Percentiles rank a stretch among this genome's conserved stretches.
phyloP scores from a whole-genome alignment of 92 coral and sea anemone species.

The Palythoa caribaeorum region DNA sequence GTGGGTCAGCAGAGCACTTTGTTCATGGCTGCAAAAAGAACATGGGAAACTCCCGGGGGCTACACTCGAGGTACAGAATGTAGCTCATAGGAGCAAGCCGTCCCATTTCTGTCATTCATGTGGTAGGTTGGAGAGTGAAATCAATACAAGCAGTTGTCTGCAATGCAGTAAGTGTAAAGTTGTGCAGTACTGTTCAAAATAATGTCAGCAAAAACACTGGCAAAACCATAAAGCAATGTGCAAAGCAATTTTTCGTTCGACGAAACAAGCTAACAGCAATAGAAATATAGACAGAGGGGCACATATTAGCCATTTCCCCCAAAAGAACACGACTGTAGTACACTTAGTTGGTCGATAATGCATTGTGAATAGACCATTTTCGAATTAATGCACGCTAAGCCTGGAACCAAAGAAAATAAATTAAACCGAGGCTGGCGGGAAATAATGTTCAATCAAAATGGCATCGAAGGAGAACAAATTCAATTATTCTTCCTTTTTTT shows the following conservation, averaged over 20 bases:
- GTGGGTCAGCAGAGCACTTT: slow-evolving; percentile 61
- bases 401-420: neutral
- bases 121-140: slow-evolving; percentile 5
- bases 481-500: neutral
- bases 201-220: slow-evolving; percentile 66
- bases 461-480: neutral
- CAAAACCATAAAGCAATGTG: slow-evolving; percentile 55
- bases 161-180: slow-evolving; percentile 67
- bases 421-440: slow-evolving; percentile 26
- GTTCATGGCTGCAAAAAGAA: slow-evolving; percentile 10
- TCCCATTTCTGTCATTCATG: slow-evolving; percentile 12
- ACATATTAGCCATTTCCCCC: slow-evolving; percentile 45
- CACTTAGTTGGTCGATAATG: slow-evolving; percentile 66
- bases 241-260: slow-evolving; percentile 52
- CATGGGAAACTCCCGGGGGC: slow-evolving; percentile 23
- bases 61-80: slow-evolving; percentile 29
- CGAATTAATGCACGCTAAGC: slow-evolving; percentile 9
- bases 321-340: slow-evolving; percentile 60
- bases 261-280: slow-evolving; percentile 34
- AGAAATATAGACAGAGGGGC: neutral
- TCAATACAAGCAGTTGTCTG: neutral
- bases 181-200: slow-evolving; percentile 70
- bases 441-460: neutral
- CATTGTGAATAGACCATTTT: slow-evolving; percentile 45
- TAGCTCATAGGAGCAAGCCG: slow-evolving; percentile 2